A percentile compares a stretch with the other conserved stretches of the same genome.
phyloP scores from a whole-genome alignment of 2,113 vertebrate genomes.

The Pomatorhinus ruficollis region DNA sequence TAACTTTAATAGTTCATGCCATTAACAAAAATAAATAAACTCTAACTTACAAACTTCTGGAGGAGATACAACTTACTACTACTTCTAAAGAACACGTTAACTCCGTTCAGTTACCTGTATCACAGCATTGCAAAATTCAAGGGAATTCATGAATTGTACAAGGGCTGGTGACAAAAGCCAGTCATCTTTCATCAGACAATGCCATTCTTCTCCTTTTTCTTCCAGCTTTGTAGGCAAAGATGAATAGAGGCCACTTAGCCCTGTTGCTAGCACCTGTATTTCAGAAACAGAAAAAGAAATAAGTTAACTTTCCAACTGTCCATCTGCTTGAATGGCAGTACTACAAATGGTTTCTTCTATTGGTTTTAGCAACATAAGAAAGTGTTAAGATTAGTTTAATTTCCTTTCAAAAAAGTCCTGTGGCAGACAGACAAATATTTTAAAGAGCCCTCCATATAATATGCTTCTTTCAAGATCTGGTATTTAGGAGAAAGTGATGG shows the following conservation, averaged over 20 bases:
- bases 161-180: slow-evolving; percentile 89
- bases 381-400: neutral
- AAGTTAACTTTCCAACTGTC: neutral
- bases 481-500: neutral
- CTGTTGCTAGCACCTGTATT: slow-evolving; percentile 91
- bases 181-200: slow-evolving; percentile 90
- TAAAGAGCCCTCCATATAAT: neutral
- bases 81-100: neutral
- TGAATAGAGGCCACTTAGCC: slow-evolving; percentile 94
- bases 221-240: slow-evolving; percentile 93
- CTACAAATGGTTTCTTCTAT: neutral
- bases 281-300: neutral
- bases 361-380: neutral
- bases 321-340: neutral
- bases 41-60: neutral
- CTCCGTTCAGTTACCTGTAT: slow-evolving; percentile 81
- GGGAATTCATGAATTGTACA: slow-evolving; percentile 95
- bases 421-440: neutral
- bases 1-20: neutral
- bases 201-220: slow-evolving; percentile 90
- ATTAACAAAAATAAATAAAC: neutral
- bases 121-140: slow-evolving; percentile 97
- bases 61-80: neutral
- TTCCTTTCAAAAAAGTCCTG: neutral
- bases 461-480: neutral